phyloP scores from a whole-genome alignment of 1,140 invertebrate species.

The Meloidogyne exigua region DNA sequence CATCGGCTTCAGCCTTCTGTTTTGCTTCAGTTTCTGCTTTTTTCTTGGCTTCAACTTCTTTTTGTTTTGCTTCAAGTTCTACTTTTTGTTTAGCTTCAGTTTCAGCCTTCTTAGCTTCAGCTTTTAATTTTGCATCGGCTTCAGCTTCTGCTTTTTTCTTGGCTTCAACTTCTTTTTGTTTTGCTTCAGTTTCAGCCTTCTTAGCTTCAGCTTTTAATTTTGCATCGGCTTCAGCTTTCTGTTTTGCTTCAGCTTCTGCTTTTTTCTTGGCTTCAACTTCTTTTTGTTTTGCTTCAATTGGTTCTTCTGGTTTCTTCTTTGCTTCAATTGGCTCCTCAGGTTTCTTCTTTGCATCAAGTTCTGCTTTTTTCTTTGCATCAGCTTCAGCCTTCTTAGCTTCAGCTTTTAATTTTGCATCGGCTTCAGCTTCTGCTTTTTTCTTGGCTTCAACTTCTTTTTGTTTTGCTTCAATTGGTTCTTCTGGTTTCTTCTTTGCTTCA shows the following conservation, averaged over 20 bases:
- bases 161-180: neutral
- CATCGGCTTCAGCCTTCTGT: conserved; percentile 14
- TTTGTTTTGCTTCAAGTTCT: conserved; percentile 2
- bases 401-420: neutral
- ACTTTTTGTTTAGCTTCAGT: neutral
- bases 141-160: neutral
- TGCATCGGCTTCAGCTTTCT: conserved; percentile 10
- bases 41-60: too few relatives aligned
- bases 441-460: neutral
- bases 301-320: conserved; percentile 1
- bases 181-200: neutral
- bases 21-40: conserved; percentile 16
- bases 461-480: neutral
- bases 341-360: neutral
- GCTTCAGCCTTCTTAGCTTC: neutral
- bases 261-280: neutral
- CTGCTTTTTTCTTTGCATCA: neutral
- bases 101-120: neutral
- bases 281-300: neutral
- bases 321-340: neutral
- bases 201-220: conserved; percentile 6
- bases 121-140: neutral
- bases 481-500: neutral
- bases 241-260: neutral
- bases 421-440: too few relatives aligned